Conservation (phyloP, 1,140 invertebrate genomes). For the Brachionus plicatilis region DNA sequence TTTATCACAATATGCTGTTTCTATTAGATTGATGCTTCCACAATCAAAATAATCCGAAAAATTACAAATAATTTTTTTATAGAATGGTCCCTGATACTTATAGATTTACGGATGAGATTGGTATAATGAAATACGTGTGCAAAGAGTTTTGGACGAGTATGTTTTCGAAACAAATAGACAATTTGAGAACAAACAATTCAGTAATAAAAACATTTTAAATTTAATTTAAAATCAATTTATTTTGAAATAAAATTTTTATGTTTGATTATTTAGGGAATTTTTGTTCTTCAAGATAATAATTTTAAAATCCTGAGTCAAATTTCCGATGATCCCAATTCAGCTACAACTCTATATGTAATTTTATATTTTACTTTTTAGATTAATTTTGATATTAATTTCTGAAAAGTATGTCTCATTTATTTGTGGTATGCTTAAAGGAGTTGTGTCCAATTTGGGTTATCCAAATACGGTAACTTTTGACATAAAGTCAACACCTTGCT, state of each 20-base stretch:
- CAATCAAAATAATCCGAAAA: neutral
- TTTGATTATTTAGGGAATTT: neutral
- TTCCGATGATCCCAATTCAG: neutral
- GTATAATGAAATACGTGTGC: conserved; percentile 35
- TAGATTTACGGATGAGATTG: conserved; percentile 25
- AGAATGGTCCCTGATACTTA: conserved; percentile 26
- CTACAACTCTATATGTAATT: neutral
- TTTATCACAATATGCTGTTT: too few relatives aligned
- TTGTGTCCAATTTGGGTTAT: conserved; percentile 15
- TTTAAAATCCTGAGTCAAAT: conserved; percentile 21
- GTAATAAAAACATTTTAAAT: neutral
- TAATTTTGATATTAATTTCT: neutral
- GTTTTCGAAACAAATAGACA: conserved; percentile 32
- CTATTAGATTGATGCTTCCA: neutral
- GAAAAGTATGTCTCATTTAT: neutral
- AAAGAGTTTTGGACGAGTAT: conserved; percentile 37
- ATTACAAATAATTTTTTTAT: neutral
- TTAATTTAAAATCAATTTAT: neutral
- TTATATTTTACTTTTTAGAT: neutral
- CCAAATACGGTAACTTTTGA: neutral
- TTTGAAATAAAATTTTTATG: neutral
- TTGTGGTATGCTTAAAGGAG: conserved; percentile 6
- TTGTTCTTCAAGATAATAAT: conserved; percentile 36
- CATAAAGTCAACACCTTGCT: neutral
- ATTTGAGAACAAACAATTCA: conserved; percentile 32